Base-by-base conservation (phyloP, 2,797 vertebrate genomes). In the Eospalax fontanierii region DNA sequence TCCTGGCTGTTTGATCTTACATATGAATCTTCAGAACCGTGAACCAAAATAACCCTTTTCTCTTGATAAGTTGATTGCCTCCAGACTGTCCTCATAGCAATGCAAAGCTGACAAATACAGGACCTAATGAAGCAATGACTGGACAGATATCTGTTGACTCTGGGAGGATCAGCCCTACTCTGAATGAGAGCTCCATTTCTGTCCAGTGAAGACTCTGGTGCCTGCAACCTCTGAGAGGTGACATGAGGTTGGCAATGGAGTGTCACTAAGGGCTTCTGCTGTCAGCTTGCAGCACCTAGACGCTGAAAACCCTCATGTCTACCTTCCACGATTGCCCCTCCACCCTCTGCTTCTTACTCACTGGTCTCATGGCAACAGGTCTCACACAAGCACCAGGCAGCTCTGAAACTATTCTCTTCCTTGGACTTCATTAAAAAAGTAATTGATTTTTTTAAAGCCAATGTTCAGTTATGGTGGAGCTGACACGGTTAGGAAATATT, bases 401-500 rank as follows among this genome's bases (percentile, higher is more conserved):
- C 75, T 90, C 94, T 63, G 18, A 43, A 88, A 86, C 38, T 87
- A 70, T 63, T 75, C 90, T 88, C 90, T 74, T 46, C 85, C 87
- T 59, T 76, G 70, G 91, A 79, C 74, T 82, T 87, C 68, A 80
- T 89, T 93, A n/a, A 38, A 87, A 89, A 95, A 93, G 26, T 68
- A 76, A 90, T 81, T 81, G n/a, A 80, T 78, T 79, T 88, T 76
- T 46, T 46, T 1, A 86, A 87, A 95, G 80, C 59, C 33, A 4
- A 10, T 80, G 38, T 30, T 88, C 54, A 1, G 63, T 68, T 61
- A n/a, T 18, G 30, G 82, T 71, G 73, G 66, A 43, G 18, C 38
- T 3, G 21, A 40, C 73, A 76, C 33, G 35, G n/a, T 54, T 21
- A 63, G 21, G 54, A 80, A 73, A 78, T 0, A 1, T 6, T 21